Percentiles rank a stretch among this genome's conserved stretches.
Conservation (phyloP, 2,888 invertebrate species). For the Cryptophagus acutangulus region DNA sequence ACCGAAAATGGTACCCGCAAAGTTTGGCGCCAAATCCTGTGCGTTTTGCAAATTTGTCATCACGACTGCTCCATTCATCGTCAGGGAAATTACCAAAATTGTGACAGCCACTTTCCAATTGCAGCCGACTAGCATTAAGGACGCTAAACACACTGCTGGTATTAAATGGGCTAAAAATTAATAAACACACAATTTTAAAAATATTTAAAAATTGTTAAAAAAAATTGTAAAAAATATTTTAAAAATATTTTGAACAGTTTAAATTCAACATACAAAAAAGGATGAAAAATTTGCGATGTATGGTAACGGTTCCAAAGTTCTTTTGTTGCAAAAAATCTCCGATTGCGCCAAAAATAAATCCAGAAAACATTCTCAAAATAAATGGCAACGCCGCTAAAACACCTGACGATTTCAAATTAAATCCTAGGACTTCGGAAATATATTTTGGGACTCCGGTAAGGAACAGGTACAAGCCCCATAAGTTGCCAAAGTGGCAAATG, state of each 20-base stretch:
- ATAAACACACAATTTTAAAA: no score
- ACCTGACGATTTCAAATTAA: constrained; percentile 31
- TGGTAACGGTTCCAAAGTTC: no score
- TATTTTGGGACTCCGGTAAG: constrained; percentile 29
- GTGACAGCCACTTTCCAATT: constrained; percentile 21
- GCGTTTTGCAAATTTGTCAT: constrained; percentile 33
- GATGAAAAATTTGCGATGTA: no score
- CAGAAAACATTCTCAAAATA: constrained; percentile 29
- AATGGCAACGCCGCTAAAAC: constrained; percentile 33
- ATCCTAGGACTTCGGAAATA: constrained; percentile 28
- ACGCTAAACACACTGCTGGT: constrained; percentile 49
- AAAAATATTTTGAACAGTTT: no score
- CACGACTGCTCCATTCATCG: constrained; percentile 34
- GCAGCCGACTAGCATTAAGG: constrained; percentile 27
- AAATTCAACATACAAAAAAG: no score
- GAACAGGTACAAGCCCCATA: constrained; percentile 31
- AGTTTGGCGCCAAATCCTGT: constrained; percentile 38
- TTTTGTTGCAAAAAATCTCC: no score
- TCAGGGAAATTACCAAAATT: constrained; percentile 30
- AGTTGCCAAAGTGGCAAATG: constrained; percentile 29
- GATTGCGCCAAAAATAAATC: constrained; percentile 28
- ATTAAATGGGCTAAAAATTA: constrained; percentile 52
- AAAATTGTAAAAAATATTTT: no score
- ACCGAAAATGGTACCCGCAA: constrained; percentile 33
- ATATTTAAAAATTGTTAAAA: no score